These are phyloP conservation scores for Pedetes capensis DNA, from an alignment of 2,113 vertebrate species.

Conservation along the genomic window DNA sequence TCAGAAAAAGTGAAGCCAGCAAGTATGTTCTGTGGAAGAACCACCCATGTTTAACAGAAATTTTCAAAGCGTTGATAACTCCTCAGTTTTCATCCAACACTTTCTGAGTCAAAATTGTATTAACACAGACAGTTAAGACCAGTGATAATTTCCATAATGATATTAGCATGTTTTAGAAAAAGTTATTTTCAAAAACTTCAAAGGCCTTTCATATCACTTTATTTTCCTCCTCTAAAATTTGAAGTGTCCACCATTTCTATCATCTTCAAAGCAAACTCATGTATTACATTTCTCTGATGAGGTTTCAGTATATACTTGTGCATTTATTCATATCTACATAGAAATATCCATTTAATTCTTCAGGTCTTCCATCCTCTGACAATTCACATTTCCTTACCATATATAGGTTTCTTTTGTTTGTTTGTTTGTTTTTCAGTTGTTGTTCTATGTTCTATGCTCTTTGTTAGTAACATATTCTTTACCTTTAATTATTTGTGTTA, in stretches of 20 bases:
- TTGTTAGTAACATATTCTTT: background rate
- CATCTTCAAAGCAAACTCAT: background rate
- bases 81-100: background rate
- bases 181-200: background rate
- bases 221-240: background rate
- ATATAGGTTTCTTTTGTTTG: too few species aligned
- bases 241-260: background rate
- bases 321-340: background rate
- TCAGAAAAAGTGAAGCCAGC: background rate
- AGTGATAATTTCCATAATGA: background rate
- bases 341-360: background rate
- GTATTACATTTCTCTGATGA: background rate
- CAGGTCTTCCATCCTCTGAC: background rate
- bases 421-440: too few species aligned
- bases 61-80: background rate
- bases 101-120: background rate
- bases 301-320: background rate
- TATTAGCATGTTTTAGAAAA: background rate
- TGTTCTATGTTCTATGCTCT: background rate
- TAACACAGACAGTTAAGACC: background rate
- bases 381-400: background rate
- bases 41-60: background rate
- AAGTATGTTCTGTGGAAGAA: background rate
- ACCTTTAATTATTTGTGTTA: conserved; percentile 1
- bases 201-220: background rate